These are phyloP conservation scores for Drosophila paracracens DNA, from an alignment of 2,888 invertebrate species.

Conservation along the genomic window DNA sequence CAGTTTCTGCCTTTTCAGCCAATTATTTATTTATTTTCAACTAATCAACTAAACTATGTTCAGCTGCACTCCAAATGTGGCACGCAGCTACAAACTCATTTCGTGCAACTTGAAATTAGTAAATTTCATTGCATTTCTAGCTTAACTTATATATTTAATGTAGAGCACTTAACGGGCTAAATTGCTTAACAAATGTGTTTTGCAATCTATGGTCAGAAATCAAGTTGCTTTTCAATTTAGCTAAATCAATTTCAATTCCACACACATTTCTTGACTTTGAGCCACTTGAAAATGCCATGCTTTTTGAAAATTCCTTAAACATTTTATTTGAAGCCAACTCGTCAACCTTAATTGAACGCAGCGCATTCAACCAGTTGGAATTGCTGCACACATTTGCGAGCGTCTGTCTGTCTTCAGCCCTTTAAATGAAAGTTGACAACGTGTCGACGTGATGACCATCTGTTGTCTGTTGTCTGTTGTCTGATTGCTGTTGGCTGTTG, in stretches of 20 bases:
- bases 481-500: neutral
- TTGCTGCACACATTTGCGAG: slow-evolving; percentile 1
- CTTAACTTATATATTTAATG: neutral
- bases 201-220: neutral
- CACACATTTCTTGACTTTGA: neutral
- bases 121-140: neutral
- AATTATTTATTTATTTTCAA: neutral
- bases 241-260: neutral
- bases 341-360: slow-evolving; percentile 10
- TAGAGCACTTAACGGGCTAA: neutral
- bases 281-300: neutral
- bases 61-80: neutral
- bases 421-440: slow-evolving; percentile 73
- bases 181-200: neutral
- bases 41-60: neutral
- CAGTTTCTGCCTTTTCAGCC: neutral
- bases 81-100: neutral
- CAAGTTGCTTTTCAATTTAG: neutral
- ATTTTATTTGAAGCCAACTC: neutral
- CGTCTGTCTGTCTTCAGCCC: slow-evolving; percentile 23
- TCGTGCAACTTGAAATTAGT: neutral
- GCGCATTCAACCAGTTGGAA: slow-evolving; percentile 22
- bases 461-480: slow-evolving; percentile 39
- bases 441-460: slow-evolving; percentile 67
- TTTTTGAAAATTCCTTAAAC: neutral